Conservation (phyloP, 2,888 invertebrate species). For the Epistrophe eligans region DNA sequence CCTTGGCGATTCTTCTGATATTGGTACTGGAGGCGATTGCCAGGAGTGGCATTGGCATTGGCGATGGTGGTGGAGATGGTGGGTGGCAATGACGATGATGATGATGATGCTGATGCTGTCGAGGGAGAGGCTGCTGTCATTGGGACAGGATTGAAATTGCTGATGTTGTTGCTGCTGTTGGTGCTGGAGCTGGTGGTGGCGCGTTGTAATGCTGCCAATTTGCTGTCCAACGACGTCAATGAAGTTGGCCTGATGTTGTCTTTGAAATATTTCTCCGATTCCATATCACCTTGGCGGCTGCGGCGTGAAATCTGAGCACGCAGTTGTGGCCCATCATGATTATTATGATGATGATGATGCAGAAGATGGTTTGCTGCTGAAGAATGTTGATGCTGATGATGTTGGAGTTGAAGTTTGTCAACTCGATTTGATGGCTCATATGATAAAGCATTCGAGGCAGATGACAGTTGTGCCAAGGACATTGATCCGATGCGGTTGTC, state of each 20-base stretch:
- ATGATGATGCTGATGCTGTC: slow-evolving; percentile 2
- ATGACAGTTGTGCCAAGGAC: slow-evolving; percentile 82
- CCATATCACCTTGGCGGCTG: slow-evolving; percentile 64
- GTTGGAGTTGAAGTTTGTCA: slow-evolving; percentile 73
- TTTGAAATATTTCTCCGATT: slow-evolving; percentile 74
- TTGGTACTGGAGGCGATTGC: slow-evolving; percentile 78
- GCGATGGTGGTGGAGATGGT: slow-evolving; percentile 43
- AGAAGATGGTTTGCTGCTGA: slow-evolving; percentile 44
- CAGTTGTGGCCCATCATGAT: slow-evolving; percentile 41
- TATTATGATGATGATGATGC: slow-evolving; percentile 4
- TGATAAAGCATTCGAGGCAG: slow-evolving; percentile 80
- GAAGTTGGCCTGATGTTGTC: slow-evolving; percentile 70
- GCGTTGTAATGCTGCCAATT: slow-evolving; percentile 74
- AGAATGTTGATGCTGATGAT: slow-evolving; percentile 72
- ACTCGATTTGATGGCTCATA: slow-evolving; percentile 61
- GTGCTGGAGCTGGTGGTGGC: slow-evolving; percentile 45
- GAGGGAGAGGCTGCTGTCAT: slow-evolving; percentile 60
- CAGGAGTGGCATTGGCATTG: slow-evolving; percentile 73
- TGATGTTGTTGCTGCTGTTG: slow-evolving; percentile 65
- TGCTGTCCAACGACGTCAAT: slow-evolving; percentile 64
- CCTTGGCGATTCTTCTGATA: slow-evolving; percentile 83
- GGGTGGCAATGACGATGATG: slow-evolving; percentile 48
- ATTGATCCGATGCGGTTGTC: slow-evolving; percentile 77
- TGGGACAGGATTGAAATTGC: slow-evolving; percentile 70
- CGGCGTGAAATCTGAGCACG: slow-evolving; percentile 37